Evolutionary conservation across 2,113 vertebrate species (phyloP).

Genomic region (Boulengeromyrus knoepffleri): DNA sequence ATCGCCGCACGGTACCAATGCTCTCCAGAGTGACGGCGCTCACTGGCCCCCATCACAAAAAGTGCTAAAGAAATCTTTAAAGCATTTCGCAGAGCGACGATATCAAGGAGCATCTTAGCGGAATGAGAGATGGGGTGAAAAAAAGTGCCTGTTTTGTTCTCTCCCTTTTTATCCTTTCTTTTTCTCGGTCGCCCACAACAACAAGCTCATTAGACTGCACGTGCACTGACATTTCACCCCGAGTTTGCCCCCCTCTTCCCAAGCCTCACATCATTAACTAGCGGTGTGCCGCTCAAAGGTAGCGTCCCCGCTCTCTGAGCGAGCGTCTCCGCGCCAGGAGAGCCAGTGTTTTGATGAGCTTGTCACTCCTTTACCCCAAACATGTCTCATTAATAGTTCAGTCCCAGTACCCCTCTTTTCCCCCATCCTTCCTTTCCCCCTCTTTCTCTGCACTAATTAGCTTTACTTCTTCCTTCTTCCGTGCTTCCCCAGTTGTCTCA

Average conservation of each 20-base stretch:
- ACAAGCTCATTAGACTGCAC: slow-evolving; percentile 59
- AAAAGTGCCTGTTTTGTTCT: slow-evolving; percentile 30
- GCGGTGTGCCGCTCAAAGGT: slow-evolving; percentile 53
- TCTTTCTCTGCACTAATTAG: slow-evolving; percentile 66
- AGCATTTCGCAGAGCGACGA: slow-evolving; percentile 17
- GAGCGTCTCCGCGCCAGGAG: slow-evolving; percentile 36
- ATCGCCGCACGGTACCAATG: background rate
- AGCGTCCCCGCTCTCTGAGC: slow-evolving; percentile 48
- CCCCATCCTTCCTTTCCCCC: slow-evolving; percentile 40
- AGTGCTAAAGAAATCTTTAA: slow-evolving; percentile 14
- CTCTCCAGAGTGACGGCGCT: background rate
- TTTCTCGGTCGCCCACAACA: slow-evolving; percentile 40
- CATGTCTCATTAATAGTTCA: slow-evolving; percentile 70
- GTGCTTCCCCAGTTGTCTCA: slow-evolving; percentile 64
- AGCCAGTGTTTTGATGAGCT: slow-evolving; percentile 57
- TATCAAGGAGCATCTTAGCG: slow-evolving; percentile 12
- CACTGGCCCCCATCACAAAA: background rate
- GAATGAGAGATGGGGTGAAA: background rate
- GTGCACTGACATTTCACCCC: slow-evolving; percentile 57
- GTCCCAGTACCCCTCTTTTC: slow-evolving; percentile 51
- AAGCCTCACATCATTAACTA: slow-evolving; percentile 59
- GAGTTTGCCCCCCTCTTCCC: slow-evolving; percentile 37
- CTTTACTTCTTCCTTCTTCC: slow-evolving; percentile 53
- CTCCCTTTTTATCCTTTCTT: slow-evolving; percentile 39
- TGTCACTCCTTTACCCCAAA: slow-evolving; percentile 64